Evolutionary conservation across 2,888 invertebrate genomes (phyloP).

Genomic region (Drosophila mulleri): DNA sequence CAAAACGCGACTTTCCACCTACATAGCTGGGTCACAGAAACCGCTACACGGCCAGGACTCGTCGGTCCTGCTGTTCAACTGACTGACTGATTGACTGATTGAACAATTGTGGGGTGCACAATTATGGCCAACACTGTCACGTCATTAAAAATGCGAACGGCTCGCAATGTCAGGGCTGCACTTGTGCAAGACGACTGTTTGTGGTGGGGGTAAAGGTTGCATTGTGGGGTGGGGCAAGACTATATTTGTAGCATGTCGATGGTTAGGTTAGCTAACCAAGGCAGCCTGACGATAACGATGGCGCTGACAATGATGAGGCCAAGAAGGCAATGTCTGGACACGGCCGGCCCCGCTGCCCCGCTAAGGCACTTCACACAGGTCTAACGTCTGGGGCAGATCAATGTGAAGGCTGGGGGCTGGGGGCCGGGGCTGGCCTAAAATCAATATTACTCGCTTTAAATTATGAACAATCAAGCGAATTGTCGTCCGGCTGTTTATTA

Average conservation of each 20-base stretch:
- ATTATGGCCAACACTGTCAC: slow-evolving; percentile 56
- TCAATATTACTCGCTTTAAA: slow-evolving; percentile 53
- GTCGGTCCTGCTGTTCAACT: slow-evolving; percentile 8
- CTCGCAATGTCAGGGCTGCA: slow-evolving; percentile 50
- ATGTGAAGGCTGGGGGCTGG: background rate
- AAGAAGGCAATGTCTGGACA: slow-evolving; percentile 18
- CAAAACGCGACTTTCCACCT: slow-evolving; percentile 39
- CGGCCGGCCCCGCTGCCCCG: background rate
- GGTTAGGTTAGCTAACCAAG: slow-evolving; percentile 24
- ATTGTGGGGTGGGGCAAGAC: background rate
- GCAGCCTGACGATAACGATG: slow-evolving; percentile 25
- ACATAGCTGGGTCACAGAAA: slow-evolving; percentile 14
- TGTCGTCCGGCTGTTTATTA: slow-evolving; percentile 9
- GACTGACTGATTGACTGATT: slow-evolving; percentile 27
- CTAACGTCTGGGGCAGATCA: background rate
- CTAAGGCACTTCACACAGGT: slow-evolving; percentile 17
- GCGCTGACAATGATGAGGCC: slow-evolving; percentile 23
- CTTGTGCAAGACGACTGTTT: background rate
- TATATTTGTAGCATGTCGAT: slow-evolving; percentile 36
- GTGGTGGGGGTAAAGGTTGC: background rate
- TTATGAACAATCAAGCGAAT: slow-evolving; percentile 46
- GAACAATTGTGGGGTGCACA: slow-evolving; percentile 38
- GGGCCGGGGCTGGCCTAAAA: slow-evolving; percentile 15
- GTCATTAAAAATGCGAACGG: slow-evolving; percentile 49
- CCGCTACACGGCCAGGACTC: background rate